phyloP scores from a whole-genome alignment of 2,113 vertebrate genomes.

The Phyllostomus discolor region DNA sequence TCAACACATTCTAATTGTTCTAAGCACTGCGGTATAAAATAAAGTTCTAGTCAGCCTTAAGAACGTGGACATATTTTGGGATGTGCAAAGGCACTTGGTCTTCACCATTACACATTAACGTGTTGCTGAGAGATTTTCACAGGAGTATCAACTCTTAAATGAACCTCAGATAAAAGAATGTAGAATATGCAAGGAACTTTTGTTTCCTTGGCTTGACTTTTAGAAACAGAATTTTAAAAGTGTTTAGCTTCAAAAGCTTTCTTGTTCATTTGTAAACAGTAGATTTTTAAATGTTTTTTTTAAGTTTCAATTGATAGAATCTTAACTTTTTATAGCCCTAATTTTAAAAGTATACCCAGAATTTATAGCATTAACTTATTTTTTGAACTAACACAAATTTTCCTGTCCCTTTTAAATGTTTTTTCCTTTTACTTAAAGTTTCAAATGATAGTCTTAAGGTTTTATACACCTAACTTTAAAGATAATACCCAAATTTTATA shows the following conservation, averaged over 20 bases:
- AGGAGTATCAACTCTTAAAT: neutral
- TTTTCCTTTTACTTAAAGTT: neutral
- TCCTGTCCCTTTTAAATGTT: neutral
- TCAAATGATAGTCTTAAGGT: no score
- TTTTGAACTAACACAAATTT: no score
- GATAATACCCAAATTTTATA: no score
- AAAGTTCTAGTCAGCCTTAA: neutral
- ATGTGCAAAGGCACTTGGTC: neutral
- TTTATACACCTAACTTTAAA: no score
- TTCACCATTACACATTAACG: neutral
- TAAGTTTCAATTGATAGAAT: neutral
- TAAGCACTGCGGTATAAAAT: neutral
- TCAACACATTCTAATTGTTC: neutral
- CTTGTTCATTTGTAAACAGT: conserved; percentile 18
- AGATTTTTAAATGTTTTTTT: neutral
- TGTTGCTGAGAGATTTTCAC: neutral
- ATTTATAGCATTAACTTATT: no score
- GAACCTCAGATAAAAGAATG: neutral
- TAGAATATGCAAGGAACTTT: neutral
- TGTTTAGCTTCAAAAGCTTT: neutral
- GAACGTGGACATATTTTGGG: neutral
- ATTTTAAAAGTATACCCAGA: neutral
- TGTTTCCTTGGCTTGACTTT: neutral
- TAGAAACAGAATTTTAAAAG: conserved; percentile 44
- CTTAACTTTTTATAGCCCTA: neutral